Percentiles rank a stretch among this genome's conserved stretches.
Evolutionary conservation across 2,113 vertebrate genomes (phyloP).

Genomic region (Pavo muticus): DNA sequence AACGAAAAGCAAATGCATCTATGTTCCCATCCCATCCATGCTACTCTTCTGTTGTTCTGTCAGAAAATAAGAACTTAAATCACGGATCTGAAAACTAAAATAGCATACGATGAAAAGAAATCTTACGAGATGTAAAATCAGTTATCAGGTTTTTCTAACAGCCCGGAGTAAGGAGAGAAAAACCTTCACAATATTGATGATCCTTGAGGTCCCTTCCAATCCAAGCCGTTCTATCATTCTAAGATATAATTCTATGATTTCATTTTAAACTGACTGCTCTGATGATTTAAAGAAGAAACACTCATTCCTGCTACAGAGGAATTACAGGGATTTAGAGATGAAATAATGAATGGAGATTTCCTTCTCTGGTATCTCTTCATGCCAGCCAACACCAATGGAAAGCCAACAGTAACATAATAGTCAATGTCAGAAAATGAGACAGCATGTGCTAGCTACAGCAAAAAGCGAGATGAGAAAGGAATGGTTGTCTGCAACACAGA

Average conservation of each 20-base stretch:
- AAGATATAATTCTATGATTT: background rate
- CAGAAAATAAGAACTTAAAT: conserved; percentile 10
- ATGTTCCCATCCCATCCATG: background rate
- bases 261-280: background rate
- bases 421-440: background rate
- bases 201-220: too few species aligned
- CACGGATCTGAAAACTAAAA: background rate
- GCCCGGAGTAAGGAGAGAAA: background rate
- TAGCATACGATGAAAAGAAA: background rate
- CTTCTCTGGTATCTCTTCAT: background rate
- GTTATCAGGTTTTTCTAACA: background rate
- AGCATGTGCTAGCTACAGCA: background rate
- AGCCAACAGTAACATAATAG: background rate
- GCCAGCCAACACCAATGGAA: background rate
- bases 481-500: background rate
- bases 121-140: background rate
- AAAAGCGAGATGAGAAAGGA: background rate
- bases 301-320: background rate
- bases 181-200: background rate
- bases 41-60: background rate
- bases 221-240: too few species aligned
- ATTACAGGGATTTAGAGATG: background rate
- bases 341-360: background rate
- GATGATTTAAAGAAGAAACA: background rate
- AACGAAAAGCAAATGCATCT: background rate